A percentile compares a stretch with the other conserved stretches of the same genome.
phyloP scores from a whole-genome alignment of 92 coral and sea anemone species.

The Epizoanthus scotinus region DNA sequence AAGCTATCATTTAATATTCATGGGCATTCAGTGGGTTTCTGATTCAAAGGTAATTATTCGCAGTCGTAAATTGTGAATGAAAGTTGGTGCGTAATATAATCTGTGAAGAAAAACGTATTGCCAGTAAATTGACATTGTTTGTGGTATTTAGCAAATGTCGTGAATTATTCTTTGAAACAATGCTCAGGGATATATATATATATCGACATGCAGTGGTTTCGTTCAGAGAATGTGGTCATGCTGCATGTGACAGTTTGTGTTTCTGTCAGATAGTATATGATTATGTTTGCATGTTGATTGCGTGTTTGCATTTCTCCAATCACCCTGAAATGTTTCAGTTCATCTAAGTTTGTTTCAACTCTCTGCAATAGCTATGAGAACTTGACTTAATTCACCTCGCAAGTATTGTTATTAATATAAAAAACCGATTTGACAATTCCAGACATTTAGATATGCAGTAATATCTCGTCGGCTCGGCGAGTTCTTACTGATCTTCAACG shows the following conservation, averaged over 20 bases:
- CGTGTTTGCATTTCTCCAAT: background rate
- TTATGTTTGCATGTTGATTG: slow-evolving; percentile 7
- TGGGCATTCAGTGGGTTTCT: slow-evolving; percentile 8
- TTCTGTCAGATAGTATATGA: slow-evolving; percentile 5
- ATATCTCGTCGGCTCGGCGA: background rate
- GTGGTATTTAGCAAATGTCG: background rate
- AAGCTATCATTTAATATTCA: background rate
- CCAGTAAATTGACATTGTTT: background rate
- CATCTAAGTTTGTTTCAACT: slow-evolving; percentile 29
- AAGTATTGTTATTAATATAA: background rate
- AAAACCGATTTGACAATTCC: background rate
- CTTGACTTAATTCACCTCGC: background rate
- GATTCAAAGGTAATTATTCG: slow-evolving; percentile 29
- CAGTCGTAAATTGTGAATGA: slow-evolving; percentile 20
- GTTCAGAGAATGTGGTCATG: background rate
- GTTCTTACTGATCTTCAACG: background rate
- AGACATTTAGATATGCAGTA: slow-evolving; percentile 13
- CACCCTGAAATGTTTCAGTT: slow-evolving; percentile 15
- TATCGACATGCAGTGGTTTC: background rate
- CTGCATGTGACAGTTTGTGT: background rate
- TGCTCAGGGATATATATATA: too few relatives aligned
- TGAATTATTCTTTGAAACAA: background rate
- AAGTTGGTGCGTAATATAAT: slow-evolving; percentile 14
- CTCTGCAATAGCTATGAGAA: background rate
- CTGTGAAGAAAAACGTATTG: slow-evolving; percentile 9